Conservation (phyloP, 2,888 invertebrate species). For the Lymantria monacha region DNA sequence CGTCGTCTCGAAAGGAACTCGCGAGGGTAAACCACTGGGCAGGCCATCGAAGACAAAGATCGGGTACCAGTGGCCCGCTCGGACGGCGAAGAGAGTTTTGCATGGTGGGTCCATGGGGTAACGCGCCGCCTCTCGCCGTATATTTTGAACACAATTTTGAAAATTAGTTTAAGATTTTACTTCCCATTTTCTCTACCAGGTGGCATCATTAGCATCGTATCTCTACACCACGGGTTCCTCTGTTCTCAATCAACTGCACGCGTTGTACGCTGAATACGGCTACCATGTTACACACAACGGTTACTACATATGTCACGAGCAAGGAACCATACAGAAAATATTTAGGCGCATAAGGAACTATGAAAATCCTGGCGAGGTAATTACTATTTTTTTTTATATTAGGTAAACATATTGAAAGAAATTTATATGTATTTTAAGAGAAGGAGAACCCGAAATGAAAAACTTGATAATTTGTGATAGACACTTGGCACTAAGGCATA, state of each 20-base stretch:
- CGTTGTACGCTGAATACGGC: constrained; percentile 93
- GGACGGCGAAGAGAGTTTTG: too few species aligned
- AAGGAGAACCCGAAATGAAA: too few species aligned
- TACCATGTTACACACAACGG: constrained; percentile 93
- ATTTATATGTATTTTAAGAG: background rate
- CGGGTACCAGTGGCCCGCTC: too few species aligned
- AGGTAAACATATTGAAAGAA: too few species aligned
- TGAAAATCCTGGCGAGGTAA: constrained; percentile 82
- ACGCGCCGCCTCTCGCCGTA: too few species aligned
- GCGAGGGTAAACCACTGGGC: too few species aligned
- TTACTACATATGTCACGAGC: constrained; percentile 94
- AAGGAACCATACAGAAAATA: constrained; percentile 85
- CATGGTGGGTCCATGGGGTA: too few species aligned
- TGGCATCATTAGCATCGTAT: constrained; percentile 76
- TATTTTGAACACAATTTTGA: too few species aligned
- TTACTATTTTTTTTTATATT: background rate
- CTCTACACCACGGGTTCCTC: constrained; percentile 83
- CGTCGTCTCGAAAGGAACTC: too few species aligned
- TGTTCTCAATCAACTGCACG: constrained; percentile 84
- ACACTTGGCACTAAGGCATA: too few species aligned
- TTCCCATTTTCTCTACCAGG: constrained; percentile 52
- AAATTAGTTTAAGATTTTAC: too few species aligned
- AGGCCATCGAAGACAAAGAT: too few species aligned
- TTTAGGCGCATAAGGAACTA: constrained; percentile 92
- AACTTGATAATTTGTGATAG: background rate